Evolutionary conservation across 2,113 vertebrate genomes (phyloP).

Genomic region (Cryptotis parvus): DNA sequence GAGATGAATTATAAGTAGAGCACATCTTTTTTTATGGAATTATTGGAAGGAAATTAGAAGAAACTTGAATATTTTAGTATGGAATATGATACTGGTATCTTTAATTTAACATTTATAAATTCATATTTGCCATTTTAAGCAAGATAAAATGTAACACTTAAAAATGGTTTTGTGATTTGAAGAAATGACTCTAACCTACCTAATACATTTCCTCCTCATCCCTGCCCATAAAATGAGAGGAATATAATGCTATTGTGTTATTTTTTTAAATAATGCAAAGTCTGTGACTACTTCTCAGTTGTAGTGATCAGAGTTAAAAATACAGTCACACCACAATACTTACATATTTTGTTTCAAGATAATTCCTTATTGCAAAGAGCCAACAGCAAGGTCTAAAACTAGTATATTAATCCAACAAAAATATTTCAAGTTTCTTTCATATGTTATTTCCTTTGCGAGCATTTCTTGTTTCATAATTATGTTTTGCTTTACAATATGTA

Average conservation of each 20-base stretch:
- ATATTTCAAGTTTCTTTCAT: background rate
- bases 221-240: background rate
- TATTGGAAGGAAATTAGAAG: background rate
- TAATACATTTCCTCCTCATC: background rate
- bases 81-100: background rate
- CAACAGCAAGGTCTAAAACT: background rate
- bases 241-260: background rate
- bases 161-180: background rate
- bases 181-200: background rate
- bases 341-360: slow-evolving; percentile 24
- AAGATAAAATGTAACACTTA: background rate
- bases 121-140: slow-evolving; percentile 13
- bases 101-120: slow-evolving; percentile 10
- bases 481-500: slow-evolving; percentile 38
- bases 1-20: background rate
- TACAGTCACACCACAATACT: background rate
- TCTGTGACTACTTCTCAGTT: background rate
- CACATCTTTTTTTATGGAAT: too few species aligned
- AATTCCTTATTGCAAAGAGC: background rate
- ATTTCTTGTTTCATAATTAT: slow-evolving; percentile 29
- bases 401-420: background rate
- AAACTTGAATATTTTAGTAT: slow-evolving; percentile 22
- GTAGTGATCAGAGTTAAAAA: slow-evolving; percentile 30
- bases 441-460: background rate
- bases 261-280: background rate